Base-by-base conservation (phyloP, 2,113 vertebrate species). In the Anguilla japonica region DNA sequence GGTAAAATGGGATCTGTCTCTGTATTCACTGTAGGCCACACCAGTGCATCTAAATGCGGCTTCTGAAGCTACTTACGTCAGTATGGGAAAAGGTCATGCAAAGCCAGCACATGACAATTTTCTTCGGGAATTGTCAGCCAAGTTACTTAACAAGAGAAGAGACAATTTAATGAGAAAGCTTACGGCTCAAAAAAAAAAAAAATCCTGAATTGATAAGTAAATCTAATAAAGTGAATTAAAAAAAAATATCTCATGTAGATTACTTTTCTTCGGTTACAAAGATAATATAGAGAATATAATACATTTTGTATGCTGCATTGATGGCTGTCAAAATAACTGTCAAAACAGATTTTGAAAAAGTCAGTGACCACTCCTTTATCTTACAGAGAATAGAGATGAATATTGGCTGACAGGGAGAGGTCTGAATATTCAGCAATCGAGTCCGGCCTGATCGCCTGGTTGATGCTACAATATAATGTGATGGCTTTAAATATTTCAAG, bases 401-500 rank as follows among this genome's bases (percentile, higher is more conserved):
- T 63, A 46, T 86, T 63, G 79, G 56, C 20, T 67, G n/a, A 18
- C 3, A 15, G 57, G 3, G 40, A 11, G 57, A 34, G 53, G 79
- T 53, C 60, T 53, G 22, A 34, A 40, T 56, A 83, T 86, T 85
- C 84, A 86, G 84, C 89, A 75, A 87, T 87, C 86, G 79, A 87
- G 87, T 86, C 84, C 88, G 88, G 85, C 87, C 84, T 89, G 79
- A 85, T 88, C 86, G 81, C 53, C 75, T 85, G 78, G 84, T 83
- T 88, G 88, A 90, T 88, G 85, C 84, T 86, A 88, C 86, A 85
- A 87, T 88, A 86, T 87, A 87, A 88, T 87, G 85, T 84, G 83
- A 85, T 81, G 50, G 79, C 87, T 88, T 88, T 91, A 86, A 91
- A 92, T 91, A 89, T 92, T 92, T 92, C 87, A 93, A 84, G 56